phyloP scores from a whole-genome alignment of 2,888 invertebrate genomes.

The Drosophila nigricruria region DNA sequence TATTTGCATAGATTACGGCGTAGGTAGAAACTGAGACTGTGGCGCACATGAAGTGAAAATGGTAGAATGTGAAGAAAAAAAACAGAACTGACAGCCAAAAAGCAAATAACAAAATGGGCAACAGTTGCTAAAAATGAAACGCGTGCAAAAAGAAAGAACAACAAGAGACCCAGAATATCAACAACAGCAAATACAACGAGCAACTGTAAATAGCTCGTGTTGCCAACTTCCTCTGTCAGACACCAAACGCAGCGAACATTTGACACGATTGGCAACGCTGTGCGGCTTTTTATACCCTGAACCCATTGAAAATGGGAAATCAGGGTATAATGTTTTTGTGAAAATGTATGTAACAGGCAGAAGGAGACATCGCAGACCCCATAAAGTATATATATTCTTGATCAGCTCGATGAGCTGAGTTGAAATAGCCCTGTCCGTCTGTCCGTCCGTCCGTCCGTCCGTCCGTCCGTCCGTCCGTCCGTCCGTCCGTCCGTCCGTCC shows the following conservation, averaged over 20 bases:
- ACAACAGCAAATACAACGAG: conserved; percentile 13
- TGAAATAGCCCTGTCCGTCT: too few relatives aligned
- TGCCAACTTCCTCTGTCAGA: conserved; percentile 27
- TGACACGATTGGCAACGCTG: conserved; percentile 57
- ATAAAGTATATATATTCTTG: too few relatives aligned
- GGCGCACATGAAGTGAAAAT: conserved; percentile 11
- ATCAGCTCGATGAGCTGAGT: too few relatives aligned
- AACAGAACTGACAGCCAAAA: conserved; percentile 26
- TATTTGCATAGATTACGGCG: conserved; percentile 56
- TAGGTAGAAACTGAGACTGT: conserved; percentile 16
- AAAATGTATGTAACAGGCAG: too few relatives aligned
- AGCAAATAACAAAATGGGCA: conserved; percentile 30
- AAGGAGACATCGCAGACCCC: too few relatives aligned
- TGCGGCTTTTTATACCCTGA: conserved; percentile 43
- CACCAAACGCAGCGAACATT: conserved; percentile 15
- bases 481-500: too few relatives aligned
- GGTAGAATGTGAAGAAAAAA: conserved; percentile 18
- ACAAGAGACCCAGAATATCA: not conserved
- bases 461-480: too few relatives aligned
- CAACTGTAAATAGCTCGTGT: conserved; percentile 42
- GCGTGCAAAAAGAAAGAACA: conserved; percentile 10
- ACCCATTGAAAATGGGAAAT: too few relatives aligned
- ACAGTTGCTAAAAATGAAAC: conserved; percentile 23
- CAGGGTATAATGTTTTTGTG: too few relatives aligned
- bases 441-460: too few relatives aligned